Conservation (phyloP, 1,140 invertebrate genomes). For the Hydropsyche tenuis region DNA sequence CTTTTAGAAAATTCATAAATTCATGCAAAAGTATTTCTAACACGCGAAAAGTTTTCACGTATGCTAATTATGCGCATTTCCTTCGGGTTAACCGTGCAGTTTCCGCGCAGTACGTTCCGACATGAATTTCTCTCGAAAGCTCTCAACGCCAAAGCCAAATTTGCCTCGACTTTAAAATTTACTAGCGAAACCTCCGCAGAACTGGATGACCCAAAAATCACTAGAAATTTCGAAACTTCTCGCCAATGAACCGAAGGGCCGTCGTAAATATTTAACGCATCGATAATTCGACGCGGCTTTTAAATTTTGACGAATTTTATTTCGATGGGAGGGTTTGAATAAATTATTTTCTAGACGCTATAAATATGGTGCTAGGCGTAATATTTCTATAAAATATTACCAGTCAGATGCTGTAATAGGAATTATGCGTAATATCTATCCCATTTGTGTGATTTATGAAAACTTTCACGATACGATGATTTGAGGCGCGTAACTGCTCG, state of each 20-base stretch:
- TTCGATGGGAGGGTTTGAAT: no score
- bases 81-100: slow-evolving; percentile 1
- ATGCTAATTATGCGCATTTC: slow-evolving; percentile 9
- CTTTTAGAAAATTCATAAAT: no score
- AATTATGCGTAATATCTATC: neutral
- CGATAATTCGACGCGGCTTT: no score
- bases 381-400: no score
- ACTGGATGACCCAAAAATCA: neutral
- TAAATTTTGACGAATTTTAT: no score
- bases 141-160: neutral
- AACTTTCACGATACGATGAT: neutral
- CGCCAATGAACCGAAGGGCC: no score
- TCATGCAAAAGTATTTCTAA: neutral
- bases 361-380: no score
- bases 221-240: neutral
- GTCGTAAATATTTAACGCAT: no score
- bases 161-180: slow-evolving; percentile 7
- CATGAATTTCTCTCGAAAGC: neutral
- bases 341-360: no score
- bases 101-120: neutral
- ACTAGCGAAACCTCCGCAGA: neutral
- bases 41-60: neutral
- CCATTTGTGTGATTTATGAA: slow-evolving; percentile 16
- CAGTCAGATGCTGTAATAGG: no score
- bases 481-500: neutral